A percentile compares a stretch with the other conserved stretches of the same genome.
These are phyloP conservation scores for Aldabrachelys gigantea DNA, from an alignment of 2,113 vertebrate species.

Conservation along the genomic window DNA sequence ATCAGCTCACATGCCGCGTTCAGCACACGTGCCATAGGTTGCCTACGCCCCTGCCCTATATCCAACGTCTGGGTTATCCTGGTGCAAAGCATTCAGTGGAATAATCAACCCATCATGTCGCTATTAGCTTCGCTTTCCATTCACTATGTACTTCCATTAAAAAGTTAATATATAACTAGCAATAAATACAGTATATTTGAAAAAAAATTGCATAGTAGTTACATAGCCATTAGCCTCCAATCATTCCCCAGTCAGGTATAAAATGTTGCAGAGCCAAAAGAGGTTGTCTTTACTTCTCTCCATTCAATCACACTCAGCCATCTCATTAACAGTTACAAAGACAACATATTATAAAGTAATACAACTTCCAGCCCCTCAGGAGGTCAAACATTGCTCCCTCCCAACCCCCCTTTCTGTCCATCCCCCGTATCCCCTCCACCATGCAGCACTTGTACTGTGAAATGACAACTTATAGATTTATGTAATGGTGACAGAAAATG, in stretches of 20 bases:
- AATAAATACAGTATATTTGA: background rate
- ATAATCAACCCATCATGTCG: background rate
- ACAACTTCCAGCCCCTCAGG: background rate
- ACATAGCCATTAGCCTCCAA: background rate
- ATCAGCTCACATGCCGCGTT: too few species aligned
- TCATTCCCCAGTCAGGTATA: background rate
- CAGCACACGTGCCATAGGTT: too few species aligned
- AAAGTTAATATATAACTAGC: constrained; percentile 3
- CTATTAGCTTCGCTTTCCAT: background rate
- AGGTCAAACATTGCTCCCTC: background rate
- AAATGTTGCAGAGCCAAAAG: background rate
- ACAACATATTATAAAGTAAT: background rate
- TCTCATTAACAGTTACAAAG: background rate
- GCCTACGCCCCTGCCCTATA: background rate
- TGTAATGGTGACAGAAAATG: background rate
- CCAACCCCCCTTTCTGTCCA: too few species aligned
- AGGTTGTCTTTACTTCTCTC: background rate
- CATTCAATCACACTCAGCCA: rapidly evolving
- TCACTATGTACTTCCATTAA: background rate
- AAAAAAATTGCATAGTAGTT: background rate
- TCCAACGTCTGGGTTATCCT: rapidly evolving
- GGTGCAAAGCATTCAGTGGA: background rate
- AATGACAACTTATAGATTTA: background rate
- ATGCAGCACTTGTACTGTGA: rapidly evolving
- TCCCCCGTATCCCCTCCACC: too few species aligned